Evolutionary conservation across 2,888 invertebrate genomes (phyloP).

Genomic region (Drosophila crucigera): DNA sequence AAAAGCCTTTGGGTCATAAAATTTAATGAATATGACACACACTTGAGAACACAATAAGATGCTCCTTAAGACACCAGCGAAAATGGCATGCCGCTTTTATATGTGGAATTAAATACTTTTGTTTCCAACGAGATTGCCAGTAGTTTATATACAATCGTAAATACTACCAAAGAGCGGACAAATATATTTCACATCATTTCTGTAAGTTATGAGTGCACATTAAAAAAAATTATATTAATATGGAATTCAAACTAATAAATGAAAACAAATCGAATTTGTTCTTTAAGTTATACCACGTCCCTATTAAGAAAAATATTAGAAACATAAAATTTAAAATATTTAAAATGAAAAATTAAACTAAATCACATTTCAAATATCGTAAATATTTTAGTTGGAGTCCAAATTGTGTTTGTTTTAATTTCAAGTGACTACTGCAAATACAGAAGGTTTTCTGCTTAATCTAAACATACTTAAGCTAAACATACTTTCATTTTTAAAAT

Average conservation of each 20-base stretch:
- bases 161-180: neutral
- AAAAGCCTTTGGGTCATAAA: conserved; percentile 45
- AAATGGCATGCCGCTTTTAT: conserved; percentile 13
- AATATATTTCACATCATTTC: neutral
- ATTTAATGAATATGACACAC: conserved; percentile 58
- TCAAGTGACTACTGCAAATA: neutral
- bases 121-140: conserved; percentile 1
- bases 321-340: neutral
- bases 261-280: neutral
- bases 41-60: conserved; percentile 33
- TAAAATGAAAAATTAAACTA: neutral
- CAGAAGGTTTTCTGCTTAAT: neutral
- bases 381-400: neutral
- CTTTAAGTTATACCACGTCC: neutral
- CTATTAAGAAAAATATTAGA: neutral
- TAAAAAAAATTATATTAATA: neutral
- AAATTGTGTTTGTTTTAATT: neutral
- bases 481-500: neutral
- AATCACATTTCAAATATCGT: neutral
- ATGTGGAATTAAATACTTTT: neutral
- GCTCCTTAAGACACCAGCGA: conserved; percentile 14
- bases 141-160: neutral
- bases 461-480: neutral
- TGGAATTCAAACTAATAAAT: neutral
- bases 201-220: neutral